Evolutionary conservation across 2,113 vertebrate species (phyloP).

Genomic region (Protomyctophum bolini): DNA sequence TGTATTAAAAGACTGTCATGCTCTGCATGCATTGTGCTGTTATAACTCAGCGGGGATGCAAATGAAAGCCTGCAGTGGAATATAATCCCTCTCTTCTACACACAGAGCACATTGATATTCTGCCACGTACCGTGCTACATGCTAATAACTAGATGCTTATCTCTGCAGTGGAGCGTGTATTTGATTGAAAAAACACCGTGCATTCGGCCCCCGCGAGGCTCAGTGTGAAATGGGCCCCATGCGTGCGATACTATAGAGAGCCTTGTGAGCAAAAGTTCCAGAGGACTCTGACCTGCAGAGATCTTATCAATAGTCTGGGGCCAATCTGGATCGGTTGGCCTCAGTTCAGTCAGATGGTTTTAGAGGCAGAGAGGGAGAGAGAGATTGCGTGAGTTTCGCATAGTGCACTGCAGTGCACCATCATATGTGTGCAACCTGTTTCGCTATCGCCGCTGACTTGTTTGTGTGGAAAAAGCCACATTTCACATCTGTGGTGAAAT

Average conservation of each 20-base stretch:
- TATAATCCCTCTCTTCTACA: not conserved
- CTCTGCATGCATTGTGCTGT: not conserved
- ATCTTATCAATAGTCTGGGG: constrained; percentile 50
- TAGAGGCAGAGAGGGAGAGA: not conserved
- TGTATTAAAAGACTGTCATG: too few relatives aligned
- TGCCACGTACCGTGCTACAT: constrained; percentile 24
- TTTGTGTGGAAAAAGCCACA: constrained; percentile 38
- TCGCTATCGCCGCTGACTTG: constrained; percentile 25
- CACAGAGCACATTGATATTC: constrained; percentile 37
- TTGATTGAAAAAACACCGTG: constrained; percentile 56
- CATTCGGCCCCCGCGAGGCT: constrained; percentile 14
- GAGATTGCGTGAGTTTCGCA: too few relatives aligned
- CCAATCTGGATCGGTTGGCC: constrained; percentile 24
- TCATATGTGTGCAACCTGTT: constrained; percentile 8
- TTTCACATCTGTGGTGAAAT: constrained; percentile 39
- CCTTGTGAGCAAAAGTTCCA: not conserved
- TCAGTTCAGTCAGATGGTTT: constrained; percentile 39
- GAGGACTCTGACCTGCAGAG: constrained; percentile 29
- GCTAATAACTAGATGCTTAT: constrained; percentile 62
- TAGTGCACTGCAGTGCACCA: too few relatives aligned
- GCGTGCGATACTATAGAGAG: constrained; percentile 22
- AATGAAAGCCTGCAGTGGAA: too few relatives aligned
- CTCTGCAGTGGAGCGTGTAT: constrained; percentile 52
- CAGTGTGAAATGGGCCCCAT: constrained; percentile 24
- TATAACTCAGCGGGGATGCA: not conserved